Percentiles rank a stretch among this genome's conserved stretches.
Evolutionary conservation across 2,113 vertebrate genomes (phyloP).

Genomic region (Pedionomus torquatus): DNA sequence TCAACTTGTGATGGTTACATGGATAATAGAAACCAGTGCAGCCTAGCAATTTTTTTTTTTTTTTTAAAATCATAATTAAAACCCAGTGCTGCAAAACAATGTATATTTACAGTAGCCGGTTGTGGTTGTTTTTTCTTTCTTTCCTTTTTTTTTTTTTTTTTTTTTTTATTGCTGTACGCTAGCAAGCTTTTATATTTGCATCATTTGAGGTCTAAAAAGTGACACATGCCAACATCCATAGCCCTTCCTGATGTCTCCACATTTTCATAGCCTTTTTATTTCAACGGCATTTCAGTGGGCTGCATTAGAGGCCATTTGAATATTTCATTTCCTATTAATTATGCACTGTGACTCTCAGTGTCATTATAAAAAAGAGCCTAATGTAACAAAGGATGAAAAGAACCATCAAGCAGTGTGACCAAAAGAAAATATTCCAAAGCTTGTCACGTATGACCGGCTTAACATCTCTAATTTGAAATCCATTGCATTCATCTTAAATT

Average conservation of each 20-base stretch:
- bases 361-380: conserved; percentile 99
- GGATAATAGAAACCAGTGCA: conserved; percentile 62
- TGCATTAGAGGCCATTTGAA: conserved; percentile 99
- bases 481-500: conserved; percentile 92
- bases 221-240: conserved; percentile 93
- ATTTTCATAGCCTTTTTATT: conserved; percentile 88
- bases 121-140: neutral
- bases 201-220: conserved; percentile 90
- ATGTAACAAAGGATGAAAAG: conserved; percentile 99
- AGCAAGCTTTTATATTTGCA: conserved; percentile 87
- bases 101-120: conserved; percentile 77
- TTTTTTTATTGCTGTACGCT: conserved; percentile 79
- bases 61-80: conserved; percentile 67
- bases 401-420: conserved; percentile 89
- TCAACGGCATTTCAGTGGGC: conserved; percentile 93
- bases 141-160: conserved; percentile 54
- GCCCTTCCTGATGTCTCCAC: conserved; percentile 84
- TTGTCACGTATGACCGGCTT: conserved; percentile 93
- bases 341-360: conserved; percentile 99
- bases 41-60: conserved; percentile 33
- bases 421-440: conserved; percentile 95
- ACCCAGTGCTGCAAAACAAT: conserved; percentile 70
- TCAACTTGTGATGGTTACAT: conserved; percentile 67
- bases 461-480: conserved; percentile 94
- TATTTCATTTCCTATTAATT: conserved; percentile 99